Conservation (phyloP, 1,140 invertebrate genomes). For the Tetragonula clypearis region DNA sequence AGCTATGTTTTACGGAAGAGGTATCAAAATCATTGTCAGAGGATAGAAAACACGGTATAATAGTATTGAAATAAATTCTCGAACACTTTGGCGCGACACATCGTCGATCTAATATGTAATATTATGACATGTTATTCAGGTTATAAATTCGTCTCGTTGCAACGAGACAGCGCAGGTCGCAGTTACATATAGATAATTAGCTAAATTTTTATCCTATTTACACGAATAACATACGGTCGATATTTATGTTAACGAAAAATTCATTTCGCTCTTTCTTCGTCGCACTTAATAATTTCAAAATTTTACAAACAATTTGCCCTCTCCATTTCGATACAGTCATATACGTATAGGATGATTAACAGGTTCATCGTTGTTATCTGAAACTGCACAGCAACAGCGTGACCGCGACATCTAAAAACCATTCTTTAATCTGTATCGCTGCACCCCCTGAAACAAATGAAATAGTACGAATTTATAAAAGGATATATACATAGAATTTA, state of each 20-base stretch:
- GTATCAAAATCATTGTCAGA: slow-evolving; percentile 78
- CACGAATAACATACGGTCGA: slow-evolving; percentile 78
- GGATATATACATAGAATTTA: not conserved
- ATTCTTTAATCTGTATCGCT: slow-evolving; percentile 66
- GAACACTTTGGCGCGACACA: slow-evolving; percentile 67
- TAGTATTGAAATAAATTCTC: slow-evolving; percentile 68
- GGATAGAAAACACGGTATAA: slow-evolving; percentile 77
- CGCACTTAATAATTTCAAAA: slow-evolving; percentile 67
- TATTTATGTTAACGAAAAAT: slow-evolving; percentile 75
- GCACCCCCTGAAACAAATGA: slow-evolving; percentile 70
- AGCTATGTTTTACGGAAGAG: slow-evolving; percentile 61
- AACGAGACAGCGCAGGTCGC: slow-evolving; percentile 59
- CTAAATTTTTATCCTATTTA: slow-evolving; percentile 80
- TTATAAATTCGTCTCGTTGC: slow-evolving; percentile 72
- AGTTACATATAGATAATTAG: slow-evolving; percentile 74
- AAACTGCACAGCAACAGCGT: slow-evolving; percentile 71
- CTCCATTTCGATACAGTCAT: slow-evolving; percentile 66
- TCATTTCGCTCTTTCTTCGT: slow-evolving; percentile 37
- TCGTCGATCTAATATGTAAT: slow-evolving; percentile 75
- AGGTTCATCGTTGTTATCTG: slow-evolving; percentile 79
- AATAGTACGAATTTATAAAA: not conserved
- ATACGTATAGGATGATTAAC: slow-evolving; percentile 64
- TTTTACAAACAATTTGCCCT: slow-evolving; percentile 73
- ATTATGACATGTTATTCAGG: slow-evolving; percentile 75
- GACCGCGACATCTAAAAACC: slow-evolving; percentile 67